Conservation (phyloP, 64 coral and sea anemone species). For the Porites australiensis region DNA sequence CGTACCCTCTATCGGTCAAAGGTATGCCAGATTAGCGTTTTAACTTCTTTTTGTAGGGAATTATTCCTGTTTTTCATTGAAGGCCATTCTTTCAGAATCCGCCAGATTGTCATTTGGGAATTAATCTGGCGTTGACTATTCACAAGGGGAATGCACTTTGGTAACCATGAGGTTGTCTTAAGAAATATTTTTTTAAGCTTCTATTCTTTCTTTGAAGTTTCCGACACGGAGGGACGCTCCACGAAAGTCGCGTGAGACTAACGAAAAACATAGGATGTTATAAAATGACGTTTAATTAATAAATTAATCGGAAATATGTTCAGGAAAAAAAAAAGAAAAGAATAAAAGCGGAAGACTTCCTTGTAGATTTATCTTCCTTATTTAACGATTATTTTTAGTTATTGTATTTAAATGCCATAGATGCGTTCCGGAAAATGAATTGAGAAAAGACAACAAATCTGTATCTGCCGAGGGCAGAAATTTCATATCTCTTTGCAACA, state of each 20-base stretch:
- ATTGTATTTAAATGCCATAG: not conserved
- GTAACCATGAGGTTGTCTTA: not conserved
- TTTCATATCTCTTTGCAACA: constrained; percentile 39
- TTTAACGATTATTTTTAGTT: not conserved
- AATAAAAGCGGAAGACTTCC: not conserved
- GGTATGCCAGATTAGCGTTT: constrained; percentile 32
- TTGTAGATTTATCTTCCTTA: not conserved
- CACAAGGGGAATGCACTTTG: constrained; percentile 9
- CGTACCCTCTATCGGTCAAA: not conserved
- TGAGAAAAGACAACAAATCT: constrained; percentile 47
- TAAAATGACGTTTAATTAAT: not conserved
- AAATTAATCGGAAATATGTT: not conserved
- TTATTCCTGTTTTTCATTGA: not conserved
- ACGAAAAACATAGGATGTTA: not conserved
- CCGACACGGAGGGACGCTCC: constrained; percentile 2
- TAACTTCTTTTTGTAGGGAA: constrained; percentile 9
- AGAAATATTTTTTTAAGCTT: constrained; percentile 24
- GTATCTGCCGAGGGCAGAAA: constrained; percentile 28
- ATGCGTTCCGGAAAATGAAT: not conserved
- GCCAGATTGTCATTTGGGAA: constrained; percentile 5
- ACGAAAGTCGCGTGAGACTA: not conserved
- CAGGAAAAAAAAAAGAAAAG: not conserved
- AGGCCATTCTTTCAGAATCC: constrained; percentile 13
- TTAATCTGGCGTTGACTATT: constrained; percentile 36
- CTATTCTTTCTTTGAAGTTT: constrained; percentile 35